Conservation (phyloP, 2,888 invertebrate species). For the Conomelus anceps region DNA sequence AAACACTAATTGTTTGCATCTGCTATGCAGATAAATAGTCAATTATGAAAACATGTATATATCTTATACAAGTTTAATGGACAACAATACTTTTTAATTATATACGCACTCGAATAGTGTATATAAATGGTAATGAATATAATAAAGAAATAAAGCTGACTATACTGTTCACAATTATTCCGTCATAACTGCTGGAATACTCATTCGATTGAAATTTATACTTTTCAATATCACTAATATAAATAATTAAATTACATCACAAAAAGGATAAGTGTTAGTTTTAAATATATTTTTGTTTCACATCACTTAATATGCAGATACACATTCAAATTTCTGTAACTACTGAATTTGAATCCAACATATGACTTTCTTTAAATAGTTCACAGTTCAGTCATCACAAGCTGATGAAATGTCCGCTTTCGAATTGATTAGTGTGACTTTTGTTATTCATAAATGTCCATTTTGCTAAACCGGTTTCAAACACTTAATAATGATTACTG, state of each 20-base stretch:
- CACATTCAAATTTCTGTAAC: not conserved
- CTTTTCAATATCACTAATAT: not conserved
- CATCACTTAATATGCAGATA: not conserved
- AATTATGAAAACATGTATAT: constrained; percentile 26
- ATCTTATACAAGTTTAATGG: not conserved
- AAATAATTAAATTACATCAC: not conserved
- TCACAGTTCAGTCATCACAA: not conserved
- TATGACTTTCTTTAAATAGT: not conserved
- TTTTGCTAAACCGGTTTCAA: not conserved
- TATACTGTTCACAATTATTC: not conserved
- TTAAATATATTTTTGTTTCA: not conserved
- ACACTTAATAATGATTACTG: constrained; percentile 14
- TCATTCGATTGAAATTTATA: not conserved
- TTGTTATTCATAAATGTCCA: not conserved
- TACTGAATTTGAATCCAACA: not conserved
- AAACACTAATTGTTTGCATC: constrained; percentile 18
- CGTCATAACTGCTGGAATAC: not conserved
- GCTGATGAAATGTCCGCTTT: not conserved
- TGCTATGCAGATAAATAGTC: constrained; percentile 32
- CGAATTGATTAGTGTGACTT: not conserved
- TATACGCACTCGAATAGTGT: not conserved
- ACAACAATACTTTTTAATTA: not conserved
- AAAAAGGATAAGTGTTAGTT: not conserved
- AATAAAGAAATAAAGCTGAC: not conserved
- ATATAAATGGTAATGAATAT: not conserved